phyloP scores from a whole-genome alignment of 2,888 invertebrate genomes.

The Meghimatium bilineatum region DNA sequence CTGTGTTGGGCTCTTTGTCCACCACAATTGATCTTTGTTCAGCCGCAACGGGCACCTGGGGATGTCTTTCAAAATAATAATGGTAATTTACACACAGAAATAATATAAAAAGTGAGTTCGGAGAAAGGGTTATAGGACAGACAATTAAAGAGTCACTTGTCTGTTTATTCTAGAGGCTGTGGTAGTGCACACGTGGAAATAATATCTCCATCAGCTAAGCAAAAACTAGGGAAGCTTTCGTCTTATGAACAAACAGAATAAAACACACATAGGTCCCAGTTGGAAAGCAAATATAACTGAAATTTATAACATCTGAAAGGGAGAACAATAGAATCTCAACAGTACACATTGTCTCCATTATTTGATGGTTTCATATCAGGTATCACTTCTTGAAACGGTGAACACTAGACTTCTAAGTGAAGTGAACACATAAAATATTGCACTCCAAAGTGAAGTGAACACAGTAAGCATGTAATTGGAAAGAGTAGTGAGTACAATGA shows the following conservation, averaged over 20 bases:
- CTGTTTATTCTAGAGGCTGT: not conserved
- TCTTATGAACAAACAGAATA: constrained; percentile 18
- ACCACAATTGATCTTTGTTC: constrained; percentile 27
- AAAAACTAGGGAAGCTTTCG: not conserved
- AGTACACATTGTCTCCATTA: not conserved
- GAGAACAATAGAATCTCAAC: not conserved
- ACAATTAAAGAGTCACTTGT: constrained; percentile 8
- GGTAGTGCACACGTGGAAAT: not conserved
- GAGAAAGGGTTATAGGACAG: not conserved
- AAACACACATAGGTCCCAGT: not conserved
- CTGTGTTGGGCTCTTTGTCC: constrained; percentile 24
- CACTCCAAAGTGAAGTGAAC: no score
- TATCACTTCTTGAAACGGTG: not conserved
- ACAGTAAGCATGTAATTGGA: no score
- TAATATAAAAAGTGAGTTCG: not conserved
- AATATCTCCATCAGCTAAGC: not conserved
- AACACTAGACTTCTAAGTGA: no score
- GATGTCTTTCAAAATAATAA: constrained; percentile 27
- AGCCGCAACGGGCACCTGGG: not conserved
- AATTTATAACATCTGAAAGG: not conserved
- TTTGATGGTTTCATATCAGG: not conserved
- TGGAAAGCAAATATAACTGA: not conserved
- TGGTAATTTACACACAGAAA: constrained; percentile 13
- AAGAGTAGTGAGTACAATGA: no score
- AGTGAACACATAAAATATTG: no score